Evolutionary conservation across 2,888 invertebrate genomes (phyloP).

Genomic region (Apantesis nais): DNA sequence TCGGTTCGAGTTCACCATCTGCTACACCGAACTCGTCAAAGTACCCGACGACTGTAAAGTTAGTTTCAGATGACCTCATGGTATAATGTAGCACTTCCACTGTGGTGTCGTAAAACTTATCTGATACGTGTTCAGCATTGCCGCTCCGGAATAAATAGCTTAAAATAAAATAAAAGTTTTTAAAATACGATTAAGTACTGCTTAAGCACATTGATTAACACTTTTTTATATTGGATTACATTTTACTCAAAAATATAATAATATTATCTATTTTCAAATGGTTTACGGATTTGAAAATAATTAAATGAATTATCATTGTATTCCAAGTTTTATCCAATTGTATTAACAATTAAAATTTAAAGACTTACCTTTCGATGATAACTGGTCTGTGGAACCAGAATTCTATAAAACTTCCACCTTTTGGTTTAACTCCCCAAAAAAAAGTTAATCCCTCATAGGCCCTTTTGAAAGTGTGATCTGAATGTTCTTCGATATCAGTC

Average conservation of each 20-base stretch:
- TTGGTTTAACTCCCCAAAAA: conserved; percentile 96
- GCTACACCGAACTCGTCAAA: conserved; percentile 94
- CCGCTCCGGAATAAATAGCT: conserved; percentile 95
- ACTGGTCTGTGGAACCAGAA: conserved; percentile 92
- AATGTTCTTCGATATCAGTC: conserved; percentile 92
- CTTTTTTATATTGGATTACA: too few species aligned
- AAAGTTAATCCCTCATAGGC: conserved; percentile 95
- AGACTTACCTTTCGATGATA: conserved; percentile 87
- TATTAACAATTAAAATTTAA: too few species aligned
- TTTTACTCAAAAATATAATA: too few species aligned
- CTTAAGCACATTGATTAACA: too few species aligned
- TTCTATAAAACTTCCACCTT: conserved; percentile 91
- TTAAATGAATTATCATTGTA: too few species aligned
- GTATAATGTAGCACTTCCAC: conserved; percentile 90
- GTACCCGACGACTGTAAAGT: conserved; percentile 89
- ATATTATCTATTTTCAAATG: too few species aligned
- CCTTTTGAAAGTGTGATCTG: conserved; percentile 90
- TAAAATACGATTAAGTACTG: not conserved
- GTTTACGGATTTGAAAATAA: too few species aligned
- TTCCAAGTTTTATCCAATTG: too few species aligned
- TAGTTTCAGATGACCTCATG: conserved; percentile 72
- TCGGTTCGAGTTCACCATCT: conserved; percentile 89
- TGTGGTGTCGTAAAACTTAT: conserved; percentile 94
- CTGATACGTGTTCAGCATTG: conserved; percentile 94
- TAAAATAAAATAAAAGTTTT: conserved; percentile 48